Conservation (phyloP, 2,113 vertebrate species). For the Pithys albifrons region DNA sequence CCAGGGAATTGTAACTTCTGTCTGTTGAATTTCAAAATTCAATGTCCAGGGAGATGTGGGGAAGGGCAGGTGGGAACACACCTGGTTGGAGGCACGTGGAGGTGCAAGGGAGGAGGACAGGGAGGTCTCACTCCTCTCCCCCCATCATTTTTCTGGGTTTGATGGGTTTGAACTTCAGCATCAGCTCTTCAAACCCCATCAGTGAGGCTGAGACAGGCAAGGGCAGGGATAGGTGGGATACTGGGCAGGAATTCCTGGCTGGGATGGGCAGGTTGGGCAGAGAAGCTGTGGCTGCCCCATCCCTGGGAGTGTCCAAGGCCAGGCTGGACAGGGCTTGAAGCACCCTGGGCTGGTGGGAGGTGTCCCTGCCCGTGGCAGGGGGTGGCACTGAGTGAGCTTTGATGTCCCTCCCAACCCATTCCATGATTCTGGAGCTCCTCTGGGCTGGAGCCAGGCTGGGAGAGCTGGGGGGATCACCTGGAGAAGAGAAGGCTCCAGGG, state of each 20-base stretch:
- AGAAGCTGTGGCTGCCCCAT: not conserved
- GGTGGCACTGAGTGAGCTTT: too few relatives aligned
- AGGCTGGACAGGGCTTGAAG: not conserved
- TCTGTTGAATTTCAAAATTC: not conserved
- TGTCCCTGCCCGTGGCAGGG: too few relatives aligned
- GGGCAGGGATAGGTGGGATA: not conserved
- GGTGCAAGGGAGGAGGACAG: not conserved
- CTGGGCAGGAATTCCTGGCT: not conserved
- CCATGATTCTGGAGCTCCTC: too few relatives aligned
- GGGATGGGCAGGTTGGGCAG: not conserved
- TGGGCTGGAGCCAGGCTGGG: too few relatives aligned
- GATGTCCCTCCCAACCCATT: too few relatives aligned
- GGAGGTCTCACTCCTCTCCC: not conserved
- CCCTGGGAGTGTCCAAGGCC: not conserved
- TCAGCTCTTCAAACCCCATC: not conserved
- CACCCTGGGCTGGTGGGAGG: accelerated
- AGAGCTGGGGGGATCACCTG: too few relatives aligned
- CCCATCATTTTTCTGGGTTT: not conserved
- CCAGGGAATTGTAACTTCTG: not conserved
- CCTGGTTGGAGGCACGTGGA: accelerated
- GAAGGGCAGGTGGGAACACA: not conserved
- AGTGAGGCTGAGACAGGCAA: not conserved
- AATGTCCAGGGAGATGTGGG: not conserved
- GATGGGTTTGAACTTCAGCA: not conserved
- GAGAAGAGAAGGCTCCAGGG: too few relatives aligned